These are phyloP conservation scores for Phainopepla nitens DNA, from an alignment of 2,113 vertebrate species.

Conservation along the genomic window DNA sequence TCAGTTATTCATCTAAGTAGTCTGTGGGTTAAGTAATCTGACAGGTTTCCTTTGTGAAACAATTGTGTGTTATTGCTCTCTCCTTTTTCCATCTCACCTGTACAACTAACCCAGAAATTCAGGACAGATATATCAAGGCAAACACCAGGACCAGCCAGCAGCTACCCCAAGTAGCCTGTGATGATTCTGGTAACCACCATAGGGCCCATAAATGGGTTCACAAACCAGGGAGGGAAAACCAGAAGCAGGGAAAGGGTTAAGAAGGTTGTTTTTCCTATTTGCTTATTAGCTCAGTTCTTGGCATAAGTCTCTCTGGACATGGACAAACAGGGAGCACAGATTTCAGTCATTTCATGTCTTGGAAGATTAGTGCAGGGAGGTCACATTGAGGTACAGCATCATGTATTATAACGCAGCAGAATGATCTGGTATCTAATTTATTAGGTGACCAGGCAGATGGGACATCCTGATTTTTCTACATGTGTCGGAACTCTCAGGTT, in stretches of 20 bases:
- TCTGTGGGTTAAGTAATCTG: conserved; percentile 56
- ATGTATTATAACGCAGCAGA: not conserved
- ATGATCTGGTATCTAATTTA: not conserved
- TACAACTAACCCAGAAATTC: conserved; percentile 13
- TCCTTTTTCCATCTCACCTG: not conserved
- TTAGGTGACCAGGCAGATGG: not conserved
- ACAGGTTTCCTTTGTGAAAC: conserved; percentile 42
- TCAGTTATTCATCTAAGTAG: conserved; percentile 30
- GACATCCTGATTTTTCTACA: not conserved
- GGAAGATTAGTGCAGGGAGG: not conserved
- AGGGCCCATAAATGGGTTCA: not conserved
- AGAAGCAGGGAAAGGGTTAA: not conserved
- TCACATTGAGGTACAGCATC: not conserved
- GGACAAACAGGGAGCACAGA: not conserved
- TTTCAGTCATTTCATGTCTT: not conserved
- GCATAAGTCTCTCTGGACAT: not conserved
- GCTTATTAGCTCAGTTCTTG: not conserved
- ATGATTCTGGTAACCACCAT: not conserved
- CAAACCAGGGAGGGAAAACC: not conserved
- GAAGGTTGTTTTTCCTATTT: not conserved
- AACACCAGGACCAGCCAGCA: not conserved
- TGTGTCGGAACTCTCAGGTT: not conserved
- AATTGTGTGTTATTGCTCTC: conserved; percentile 1
- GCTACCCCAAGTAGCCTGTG: not conserved
- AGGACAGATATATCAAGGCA: not conserved